phyloP scores from a whole-genome alignment of 2,888 invertebrate species.

The Cactoblastis cactorum region DNA sequence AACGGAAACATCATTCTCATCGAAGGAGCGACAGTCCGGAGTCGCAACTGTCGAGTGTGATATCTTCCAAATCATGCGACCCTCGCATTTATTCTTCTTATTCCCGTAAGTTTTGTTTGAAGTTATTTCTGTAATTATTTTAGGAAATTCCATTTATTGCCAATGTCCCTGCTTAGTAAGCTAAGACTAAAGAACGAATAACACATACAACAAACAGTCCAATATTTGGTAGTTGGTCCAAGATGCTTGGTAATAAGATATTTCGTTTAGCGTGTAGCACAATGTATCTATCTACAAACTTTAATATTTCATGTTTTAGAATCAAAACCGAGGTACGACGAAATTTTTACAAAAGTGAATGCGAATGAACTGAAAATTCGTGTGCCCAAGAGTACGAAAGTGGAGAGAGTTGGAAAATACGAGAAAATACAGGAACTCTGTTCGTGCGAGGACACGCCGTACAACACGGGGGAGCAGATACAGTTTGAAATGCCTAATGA shows the following conservation, averaged over 20 bases:
- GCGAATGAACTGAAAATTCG: constrained; percentile 65
- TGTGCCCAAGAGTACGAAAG: constrained; percentile 62
- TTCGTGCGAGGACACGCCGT: constrained; percentile 54
- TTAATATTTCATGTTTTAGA: constrained; percentile 39
- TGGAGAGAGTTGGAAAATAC: constrained; percentile 58
- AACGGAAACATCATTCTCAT: constrained; percentile 26
- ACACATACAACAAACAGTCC: no score
- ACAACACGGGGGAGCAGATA: constrained; percentile 66
- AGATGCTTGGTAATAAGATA: no score
- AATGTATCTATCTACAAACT: not conserved
- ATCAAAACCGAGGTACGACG: constrained; percentile 51
- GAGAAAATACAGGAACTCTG: constrained; percentile 66
- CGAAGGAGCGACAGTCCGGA: constrained; percentile 38
- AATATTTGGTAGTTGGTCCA: no score
- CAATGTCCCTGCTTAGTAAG: no score
- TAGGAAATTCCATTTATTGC: no score
- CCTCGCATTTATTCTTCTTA: constrained; percentile 23
- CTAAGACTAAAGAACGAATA: no score
- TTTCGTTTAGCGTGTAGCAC: no score
- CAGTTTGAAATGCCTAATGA: constrained; percentile 64
- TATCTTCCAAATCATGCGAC: constrained; percentile 35
- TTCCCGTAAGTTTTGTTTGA: constrained; percentile 27
- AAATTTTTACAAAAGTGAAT: constrained; percentile 70
- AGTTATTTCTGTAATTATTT: no score
- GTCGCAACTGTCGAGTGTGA: constrained; percentile 40